Evolutionary conservation across 2,888 invertebrate species (phyloP).

Genomic region (Idaea straminata): DNA sequence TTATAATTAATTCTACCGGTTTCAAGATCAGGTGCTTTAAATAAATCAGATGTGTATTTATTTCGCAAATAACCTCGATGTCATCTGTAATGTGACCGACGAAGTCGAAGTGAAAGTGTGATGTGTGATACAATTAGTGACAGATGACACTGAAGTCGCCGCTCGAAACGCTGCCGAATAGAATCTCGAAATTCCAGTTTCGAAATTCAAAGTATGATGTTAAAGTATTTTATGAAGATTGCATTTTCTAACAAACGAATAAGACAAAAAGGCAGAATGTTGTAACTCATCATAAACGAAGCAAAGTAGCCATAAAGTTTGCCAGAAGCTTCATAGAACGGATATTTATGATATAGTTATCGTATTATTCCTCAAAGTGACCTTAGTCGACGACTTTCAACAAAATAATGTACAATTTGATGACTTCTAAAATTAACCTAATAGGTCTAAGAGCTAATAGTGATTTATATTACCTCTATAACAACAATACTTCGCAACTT

Average conservation of each 20-base stretch:
- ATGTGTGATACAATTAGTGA: constrained; percentile 17
- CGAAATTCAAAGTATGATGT: not conserved
- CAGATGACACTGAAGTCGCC: constrained; percentile 24
- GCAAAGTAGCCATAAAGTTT: not conserved
- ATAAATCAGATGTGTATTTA: constrained; percentile 17
- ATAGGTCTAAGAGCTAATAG: not conserved
- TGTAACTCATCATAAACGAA: not conserved
- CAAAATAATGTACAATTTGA: not conserved
- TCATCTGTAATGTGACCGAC: constrained; percentile 6
- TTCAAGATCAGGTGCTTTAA: constrained; percentile 10
- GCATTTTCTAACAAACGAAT: not conserved
- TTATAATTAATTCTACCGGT: constrained; percentile 24
- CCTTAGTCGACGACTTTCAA: not conserved
- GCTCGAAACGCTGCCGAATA: constrained; percentile 7
- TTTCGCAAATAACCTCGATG: constrained; percentile 20
- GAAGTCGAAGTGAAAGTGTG: not conserved
- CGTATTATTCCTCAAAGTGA: not conserved
- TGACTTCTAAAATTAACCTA: not conserved
- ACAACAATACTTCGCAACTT: not conserved
- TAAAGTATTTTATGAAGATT: not conserved
- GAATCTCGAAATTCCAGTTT: not conserved
- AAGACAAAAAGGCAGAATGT: not conserved
- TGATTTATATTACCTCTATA: not conserved
- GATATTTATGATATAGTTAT: too few species aligned
- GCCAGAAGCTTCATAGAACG: too few species aligned